phyloP scores from a whole-genome alignment of 2,113 vertebrate species.

The Podarcis muralis region DNA sequence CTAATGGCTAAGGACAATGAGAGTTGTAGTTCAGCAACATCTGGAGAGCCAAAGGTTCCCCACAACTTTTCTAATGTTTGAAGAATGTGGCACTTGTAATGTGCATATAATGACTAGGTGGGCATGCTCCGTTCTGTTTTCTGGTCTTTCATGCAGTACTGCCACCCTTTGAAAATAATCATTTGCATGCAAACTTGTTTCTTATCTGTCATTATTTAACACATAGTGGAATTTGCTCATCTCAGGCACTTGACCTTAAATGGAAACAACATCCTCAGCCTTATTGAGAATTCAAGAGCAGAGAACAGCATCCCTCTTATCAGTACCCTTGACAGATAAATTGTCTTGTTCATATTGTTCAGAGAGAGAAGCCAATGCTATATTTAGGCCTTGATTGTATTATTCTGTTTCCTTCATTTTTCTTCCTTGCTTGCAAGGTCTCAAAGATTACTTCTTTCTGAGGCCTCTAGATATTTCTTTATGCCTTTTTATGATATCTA shows the following conservation, averaged over 20 bases:
- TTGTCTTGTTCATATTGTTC: conserved; percentile 19
- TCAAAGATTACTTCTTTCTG: neutral
- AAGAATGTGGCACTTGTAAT: neutral
- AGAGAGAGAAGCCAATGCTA: conserved; percentile 3
- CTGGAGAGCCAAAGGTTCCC: no score
- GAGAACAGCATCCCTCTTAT: conserved; percentile 25
- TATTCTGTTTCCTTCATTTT: neutral
- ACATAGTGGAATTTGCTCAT: neutral
- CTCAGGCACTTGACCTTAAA: neutral
- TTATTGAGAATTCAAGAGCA: conserved; percentile 28
- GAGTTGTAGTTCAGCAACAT: no score
- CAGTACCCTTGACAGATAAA: conserved; percentile 43
- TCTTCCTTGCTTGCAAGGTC: neutral
- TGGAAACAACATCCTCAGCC: conserved; percentile 8
- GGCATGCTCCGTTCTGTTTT: neutral
- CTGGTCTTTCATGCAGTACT: neutral
- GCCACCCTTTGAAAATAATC: neutral
- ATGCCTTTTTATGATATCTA: neutral
- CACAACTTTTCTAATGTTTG: neutral
- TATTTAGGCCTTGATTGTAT: conserved; percentile 2
- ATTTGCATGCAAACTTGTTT: neutral
- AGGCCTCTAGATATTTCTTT: neutral
- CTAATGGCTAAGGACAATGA: no score
- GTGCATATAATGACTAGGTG: neutral
- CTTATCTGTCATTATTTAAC: conserved; percentile 1